phyloP scores from a whole-genome alignment of 2,888 invertebrate genomes.

The Lordiphosa andalusiaca region DNA sequence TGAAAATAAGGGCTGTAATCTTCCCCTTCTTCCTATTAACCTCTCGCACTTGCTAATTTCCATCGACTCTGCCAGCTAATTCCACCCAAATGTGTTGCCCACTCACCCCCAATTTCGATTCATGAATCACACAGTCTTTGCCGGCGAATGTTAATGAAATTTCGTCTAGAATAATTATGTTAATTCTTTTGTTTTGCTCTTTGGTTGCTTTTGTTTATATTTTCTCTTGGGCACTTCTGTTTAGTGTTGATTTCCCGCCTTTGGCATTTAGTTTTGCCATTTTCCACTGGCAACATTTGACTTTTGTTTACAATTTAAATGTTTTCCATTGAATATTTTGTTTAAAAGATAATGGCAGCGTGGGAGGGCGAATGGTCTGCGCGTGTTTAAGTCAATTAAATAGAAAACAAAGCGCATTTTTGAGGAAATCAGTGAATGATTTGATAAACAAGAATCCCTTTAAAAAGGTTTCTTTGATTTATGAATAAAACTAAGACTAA shows the following conservation, averaged over 20 bases:
- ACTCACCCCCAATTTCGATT: neutral
- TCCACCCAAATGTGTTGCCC: slow-evolving; percentile 15
- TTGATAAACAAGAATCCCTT: neutral
- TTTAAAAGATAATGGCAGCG: neutral
- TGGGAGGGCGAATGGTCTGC: neutral
- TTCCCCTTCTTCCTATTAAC: neutral
- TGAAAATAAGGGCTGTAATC: neutral
- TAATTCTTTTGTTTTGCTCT: slow-evolving; percentile 28
- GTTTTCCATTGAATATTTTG: slow-evolving; percentile 6
- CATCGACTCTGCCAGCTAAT: slow-evolving; percentile 8
- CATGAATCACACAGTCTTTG: slow-evolving; percentile 6
- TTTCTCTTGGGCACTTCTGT: slow-evolving; percentile 15
- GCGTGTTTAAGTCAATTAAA: slow-evolving; percentile 5
- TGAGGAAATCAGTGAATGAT: neutral
- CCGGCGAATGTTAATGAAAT: slow-evolving; percentile 25
- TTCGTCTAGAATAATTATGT: slow-evolving; percentile 37
- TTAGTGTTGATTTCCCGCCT: slow-evolving; percentile 15
- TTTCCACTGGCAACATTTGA: slow-evolving; percentile 9
- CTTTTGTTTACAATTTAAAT: slow-evolving; percentile 8
- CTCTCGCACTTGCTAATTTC: neutral
- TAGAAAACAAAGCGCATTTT: slow-evolving; percentile 2
- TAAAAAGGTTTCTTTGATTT: neutral
- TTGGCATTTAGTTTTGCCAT: slow-evolving; percentile 1
- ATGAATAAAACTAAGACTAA: too few relatives aligned
- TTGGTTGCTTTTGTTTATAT: slow-evolving; percentile 15